Conservation (phyloP, 2,888 invertebrate genomes). For the Polylopha cassiicola region DNA sequence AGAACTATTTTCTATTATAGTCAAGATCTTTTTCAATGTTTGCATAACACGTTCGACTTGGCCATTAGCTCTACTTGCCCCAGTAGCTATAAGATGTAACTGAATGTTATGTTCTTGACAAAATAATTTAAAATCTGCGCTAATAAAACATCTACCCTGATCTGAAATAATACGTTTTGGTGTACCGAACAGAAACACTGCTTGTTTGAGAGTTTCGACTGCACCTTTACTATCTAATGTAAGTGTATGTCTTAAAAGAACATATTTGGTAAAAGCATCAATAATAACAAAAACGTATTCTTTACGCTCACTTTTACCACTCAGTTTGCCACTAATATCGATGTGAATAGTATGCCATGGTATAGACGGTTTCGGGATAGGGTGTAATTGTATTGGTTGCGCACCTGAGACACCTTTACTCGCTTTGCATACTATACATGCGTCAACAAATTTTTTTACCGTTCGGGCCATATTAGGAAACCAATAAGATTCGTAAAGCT, state of each 20-base stretch:
- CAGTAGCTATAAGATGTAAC: conserved; percentile 30
- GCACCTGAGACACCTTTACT: conserved; percentile 17
- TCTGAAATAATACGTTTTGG: conserved; percentile 23
- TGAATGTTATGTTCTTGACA: conserved; percentile 22
- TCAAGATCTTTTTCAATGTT: conserved; percentile 27
- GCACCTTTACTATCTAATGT: conserved; percentile 19
- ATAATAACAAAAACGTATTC: conserved; percentile 31
- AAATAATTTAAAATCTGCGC: conserved; percentile 19
- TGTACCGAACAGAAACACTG: conserved; percentile 25
- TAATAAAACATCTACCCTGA: conserved; percentile 26
- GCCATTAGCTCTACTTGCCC: conserved; percentile 27
- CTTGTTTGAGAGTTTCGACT: conserved; percentile 24
- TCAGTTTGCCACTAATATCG: conserved; percentile 31
- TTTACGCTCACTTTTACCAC: conserved; percentile 31
- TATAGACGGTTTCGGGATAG: conserved; percentile 15
- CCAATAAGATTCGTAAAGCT: conserved; percentile 25
- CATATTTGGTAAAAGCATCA: conserved; percentile 31
- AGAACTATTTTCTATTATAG: conserved; percentile 20
- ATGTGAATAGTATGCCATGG: conserved; percentile 35
- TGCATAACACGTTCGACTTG: conserved; percentile 28
- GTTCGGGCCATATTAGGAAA: conserved; percentile 24
- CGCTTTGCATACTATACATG: conserved; percentile 19
- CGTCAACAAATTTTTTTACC: conserved; percentile 20
- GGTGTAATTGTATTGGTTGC: conserved; percentile 7
- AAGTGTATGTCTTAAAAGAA: conserved; percentile 25